A percentile compares a stretch with the other conserved stretches of the same genome.
phyloP scores from a whole-genome alignment of 2,113 vertebrate genomes.

The Oryctolagus cuniculus region mOryCun1.1 NC_091443.1:107414001-107414500 shows the following conservation, averaged over 20 bases:
- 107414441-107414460: too few species aligned
- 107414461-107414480: too few species aligned
- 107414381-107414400: background rate
- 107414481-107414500: too few species aligned
- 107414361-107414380: background rate
- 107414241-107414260: background rate
- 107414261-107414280: background rate
- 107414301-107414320: background rate
- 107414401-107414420: background rate
- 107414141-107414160: constrained; percentile 4
- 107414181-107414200: background rate
- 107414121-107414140: background rate
- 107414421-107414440: too few species aligned
- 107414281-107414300: background rate
- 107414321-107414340: background rate
- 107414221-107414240: background rate
- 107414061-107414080: too few species aligned
- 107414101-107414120: background rate
- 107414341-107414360: background rate
- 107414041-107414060: too few species aligned
- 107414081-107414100: too few species aligned
- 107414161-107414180: background rate
- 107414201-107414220: background rate
- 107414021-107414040: too few species aligned
- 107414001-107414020: too few species aligned